These are phyloP conservation scores for Eupithecia dodoneata DNA, from an alignment of 2,888 invertebrate genomes.

Conservation along the genomic window DNA sequence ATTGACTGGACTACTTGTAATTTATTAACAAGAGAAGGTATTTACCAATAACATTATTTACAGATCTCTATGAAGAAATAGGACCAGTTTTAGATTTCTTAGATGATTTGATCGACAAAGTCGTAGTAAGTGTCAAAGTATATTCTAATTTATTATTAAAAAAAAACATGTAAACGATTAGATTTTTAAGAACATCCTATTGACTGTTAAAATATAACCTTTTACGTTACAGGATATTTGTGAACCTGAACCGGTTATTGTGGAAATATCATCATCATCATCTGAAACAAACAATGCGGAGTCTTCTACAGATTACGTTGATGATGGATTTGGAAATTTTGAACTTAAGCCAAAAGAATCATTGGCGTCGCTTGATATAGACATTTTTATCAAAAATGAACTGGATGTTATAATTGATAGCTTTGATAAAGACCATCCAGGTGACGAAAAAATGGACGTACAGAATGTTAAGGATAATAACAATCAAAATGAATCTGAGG, in stretches of 20 bases:
- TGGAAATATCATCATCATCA: slow-evolving; percentile 37
- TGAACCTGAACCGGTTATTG: slow-evolving; percentile 21
- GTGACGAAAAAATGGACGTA: neutral
- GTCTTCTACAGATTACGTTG: slow-evolving; percentile 6
- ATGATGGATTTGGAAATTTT: slow-evolving; percentile 9
- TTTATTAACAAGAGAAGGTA: neutral
- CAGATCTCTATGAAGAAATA: slow-evolving; percentile 73
- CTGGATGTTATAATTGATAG: slow-evolving; percentile 40
- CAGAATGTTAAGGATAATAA: neutral
- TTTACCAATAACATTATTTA: slow-evolving; percentile 31
- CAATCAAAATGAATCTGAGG: neutral
- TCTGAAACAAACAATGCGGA: slow-evolving; percentile 21
- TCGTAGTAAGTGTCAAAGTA: slow-evolving; percentile 56
- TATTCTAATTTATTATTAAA: neutral
- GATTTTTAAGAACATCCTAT: neutral
- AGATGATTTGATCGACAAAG: slow-evolving; percentile 63
- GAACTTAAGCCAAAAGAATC: slow-evolving; percentile 14
- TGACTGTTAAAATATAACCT: neutral
- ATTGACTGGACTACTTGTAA: neutral
- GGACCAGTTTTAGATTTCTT: slow-evolving; percentile 70
- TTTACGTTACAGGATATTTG: slow-evolving; percentile 46
- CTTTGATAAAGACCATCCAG: neutral
- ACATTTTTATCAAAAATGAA: slow-evolving; percentile 45
- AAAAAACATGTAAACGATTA: neutral
- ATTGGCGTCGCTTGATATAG: slow-evolving; percentile 2